Percentiles rank a stretch among this genome's conserved stretches.
Evolutionary conservation across 2,797 vertebrate genomes (phyloP).

Genomic region (Ibycter americanus): DNA sequence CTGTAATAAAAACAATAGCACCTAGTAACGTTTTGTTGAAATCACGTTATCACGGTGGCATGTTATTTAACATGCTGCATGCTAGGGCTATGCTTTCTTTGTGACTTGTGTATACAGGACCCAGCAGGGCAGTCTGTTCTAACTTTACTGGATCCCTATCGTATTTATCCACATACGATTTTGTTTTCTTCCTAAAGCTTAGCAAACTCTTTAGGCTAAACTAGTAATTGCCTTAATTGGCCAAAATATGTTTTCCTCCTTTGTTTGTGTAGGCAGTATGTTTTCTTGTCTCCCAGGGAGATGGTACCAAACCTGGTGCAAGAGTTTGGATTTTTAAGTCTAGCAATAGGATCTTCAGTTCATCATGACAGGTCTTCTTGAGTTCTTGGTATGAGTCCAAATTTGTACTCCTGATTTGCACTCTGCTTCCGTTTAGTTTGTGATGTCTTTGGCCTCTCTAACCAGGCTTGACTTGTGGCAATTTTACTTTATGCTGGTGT

Average conservation of each 20-base stretch:
- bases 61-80: neutral
- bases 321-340: neutral
- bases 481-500: neutral
- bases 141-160: fast-evolving
- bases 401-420: neutral
- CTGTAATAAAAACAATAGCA: neutral
- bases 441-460: neutral
- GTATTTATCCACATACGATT: neutral
- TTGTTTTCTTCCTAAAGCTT: neutral
- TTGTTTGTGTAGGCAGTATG: neutral
- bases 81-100: neutral
- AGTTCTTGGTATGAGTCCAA: neutral
- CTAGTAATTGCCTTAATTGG: neutral
- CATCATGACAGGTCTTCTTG: neutral
- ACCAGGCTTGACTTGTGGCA: neutral
- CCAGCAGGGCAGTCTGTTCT: neutral
- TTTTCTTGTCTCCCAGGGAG: neutral
- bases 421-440: constrained; percentile 11
- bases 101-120: neutral
- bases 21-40: neutral
- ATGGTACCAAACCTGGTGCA: neutral
- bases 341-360: neutral
- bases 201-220: neutral
- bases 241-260: neutral
- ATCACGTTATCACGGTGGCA: fast-evolving